Conservation (phyloP, 1,140 invertebrate genomes). For the Lucilia sericata region DNA sequence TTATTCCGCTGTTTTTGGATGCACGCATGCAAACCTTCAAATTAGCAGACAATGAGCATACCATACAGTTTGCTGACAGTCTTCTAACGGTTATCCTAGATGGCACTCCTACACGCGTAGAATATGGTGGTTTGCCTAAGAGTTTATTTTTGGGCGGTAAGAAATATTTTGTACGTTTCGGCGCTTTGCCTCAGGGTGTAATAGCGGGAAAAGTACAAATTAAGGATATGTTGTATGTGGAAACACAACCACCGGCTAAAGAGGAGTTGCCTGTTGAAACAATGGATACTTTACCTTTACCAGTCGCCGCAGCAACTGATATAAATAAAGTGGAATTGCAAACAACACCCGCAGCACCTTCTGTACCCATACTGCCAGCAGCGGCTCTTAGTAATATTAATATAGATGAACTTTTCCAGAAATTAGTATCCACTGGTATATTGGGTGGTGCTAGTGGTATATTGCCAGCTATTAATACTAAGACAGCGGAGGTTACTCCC, state of each 20-base stretch:
- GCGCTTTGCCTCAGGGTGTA: conserved; percentile 81
- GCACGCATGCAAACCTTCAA: conserved; percentile 85
- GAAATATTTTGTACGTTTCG: conserved; percentile 86
- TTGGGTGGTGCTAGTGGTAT: conserved; percentile 69
- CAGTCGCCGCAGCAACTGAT: conserved; percentile 3
- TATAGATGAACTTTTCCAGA: conserved; percentile 85
- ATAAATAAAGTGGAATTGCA: conserved; percentile 11
- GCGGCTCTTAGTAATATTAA: conserved; percentile 71
- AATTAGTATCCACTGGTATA: conserved; percentile 86
- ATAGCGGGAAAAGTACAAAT: conserved; percentile 78
- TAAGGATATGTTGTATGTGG: conserved; percentile 74
- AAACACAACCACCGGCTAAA: conserved; percentile 64
- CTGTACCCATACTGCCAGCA: conserved; percentile 50
- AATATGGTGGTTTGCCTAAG: conserved; percentile 93
- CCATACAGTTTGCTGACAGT: conserved; percentile 83
- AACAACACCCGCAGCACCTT: background rate
- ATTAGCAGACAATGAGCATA: conserved; percentile 80
- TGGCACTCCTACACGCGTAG: conserved; percentile 83
- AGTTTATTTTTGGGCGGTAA: conserved; percentile 83
- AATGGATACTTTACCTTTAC: background rate
- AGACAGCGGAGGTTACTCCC: conserved; percentile 55
- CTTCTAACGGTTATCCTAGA: conserved; percentile 84
- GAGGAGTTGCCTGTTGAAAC: background rate
- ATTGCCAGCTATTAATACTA: conserved; percentile 64
- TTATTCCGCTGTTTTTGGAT: conserved; percentile 87